Base-by-base conservation (phyloP, 2,113 vertebrate genomes). In the Oryctolagus cuniculus region DNA sequence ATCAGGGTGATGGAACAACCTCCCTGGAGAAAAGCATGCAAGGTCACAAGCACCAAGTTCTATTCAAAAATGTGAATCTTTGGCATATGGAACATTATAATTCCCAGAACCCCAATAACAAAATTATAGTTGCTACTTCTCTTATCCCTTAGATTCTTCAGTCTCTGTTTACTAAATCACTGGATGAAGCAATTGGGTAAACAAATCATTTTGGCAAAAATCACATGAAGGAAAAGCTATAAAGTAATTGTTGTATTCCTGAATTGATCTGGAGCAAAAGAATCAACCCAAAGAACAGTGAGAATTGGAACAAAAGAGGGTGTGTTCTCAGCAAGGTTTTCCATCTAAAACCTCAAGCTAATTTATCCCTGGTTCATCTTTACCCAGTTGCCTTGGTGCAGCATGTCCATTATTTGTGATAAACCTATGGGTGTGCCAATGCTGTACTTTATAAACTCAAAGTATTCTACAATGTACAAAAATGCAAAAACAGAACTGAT, bases 401-500 rank as follows among this genome's bases (percentile, higher is more conserved):
- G 10, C 69, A 2, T 74, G 13, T 85, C n/a, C 49, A 69, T 61
- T 91, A 61, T 31, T 31, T 95, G 10, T 49, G 80, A 87, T 64
- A 94, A 95, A 51, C 1, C 3, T 81, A 49, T 29, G 74, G 66
- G 53, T 64, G 25, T 81, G 80, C 51, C 75, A 77, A 25, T 91
- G 72, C 55, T 58, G 31, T 90, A 96, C 96, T 85, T 72, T 77
- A 92, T 75, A 77, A 97, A 89, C 80, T 93, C 74, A 91, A 78
- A 93, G 55, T 80, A 61, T 69, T 66, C 87, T 80, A 87, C 16
- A 87, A 36, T 74, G 15, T 87, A 87, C 87, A 89, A 94, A 90
- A 96, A 95, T 89, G 83, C 70, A 83, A 85, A 58, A 95, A 75
- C 24, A 77, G 24, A 53, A 64, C 21, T 58, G 66, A 89, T 80